Base-by-base conservation (phyloP, 1,140 invertebrate genomes). In the Lordiphosa mommai region DNA sequence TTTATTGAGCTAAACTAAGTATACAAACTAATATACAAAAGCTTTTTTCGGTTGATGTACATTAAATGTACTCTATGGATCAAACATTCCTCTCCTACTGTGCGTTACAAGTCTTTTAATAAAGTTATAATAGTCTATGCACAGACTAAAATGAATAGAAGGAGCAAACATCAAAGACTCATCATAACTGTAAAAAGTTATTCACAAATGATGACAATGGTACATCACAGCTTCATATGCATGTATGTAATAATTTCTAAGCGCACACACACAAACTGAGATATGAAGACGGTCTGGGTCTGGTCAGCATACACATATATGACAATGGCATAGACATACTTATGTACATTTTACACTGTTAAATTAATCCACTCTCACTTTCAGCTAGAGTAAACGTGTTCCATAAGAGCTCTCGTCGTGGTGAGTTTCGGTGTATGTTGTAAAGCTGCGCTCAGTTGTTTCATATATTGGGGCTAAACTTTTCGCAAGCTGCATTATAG, bases 361-460 rank as follows among this genome's bases (percentile, higher is more conserved):
- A 13, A 46, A 46, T n/a, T 56, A 55, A 47, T 48, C 41, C 68
- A 80, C 76, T 80, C 74, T 82, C 65, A 80, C 76, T 80, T 74
- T 74, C 57, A 40, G 64, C 57, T 48, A 34, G 13, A 67, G 40
- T 57, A 79, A 79, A 79, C 72, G 60, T 68, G 72, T 77, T 79
- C 41, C 70, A 70, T 61, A 55, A 46, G 60, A 51, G 61, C 71
- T 64, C 72, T 70, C 56, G 27, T 52, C 51, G 60, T 71, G 76
- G 76, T 82, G 76, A 69, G 61, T 74, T 74, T 38, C 38, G 43
- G n/a, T 14, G 34, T 33, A 34, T 57, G 76, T 74, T 77, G 67
- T 71, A 77, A 67, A 76, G 68, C 53, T 59, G 50, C 27, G 29
- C 48, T 57, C 32, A 56, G 72, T 55, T 56, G 65, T 52, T 66